These are phyloP conservation scores for Parasteatoda lunata DNA, from an alignment of 2,888 invertebrate species.

Conservation along the genomic window DNA sequence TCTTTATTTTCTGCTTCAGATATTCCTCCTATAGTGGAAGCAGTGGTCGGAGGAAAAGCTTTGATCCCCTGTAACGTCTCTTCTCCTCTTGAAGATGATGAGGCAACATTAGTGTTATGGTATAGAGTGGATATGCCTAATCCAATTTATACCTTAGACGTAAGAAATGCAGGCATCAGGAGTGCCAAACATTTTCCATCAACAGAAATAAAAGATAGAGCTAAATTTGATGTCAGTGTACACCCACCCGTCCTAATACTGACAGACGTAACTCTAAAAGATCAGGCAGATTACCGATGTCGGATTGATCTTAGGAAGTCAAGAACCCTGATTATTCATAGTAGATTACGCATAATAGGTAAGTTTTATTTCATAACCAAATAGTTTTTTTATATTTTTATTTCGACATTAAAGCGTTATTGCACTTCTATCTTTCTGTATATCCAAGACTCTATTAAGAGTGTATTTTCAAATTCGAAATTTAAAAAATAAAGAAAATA, in stretches of 20 bases:
- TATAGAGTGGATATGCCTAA: conserved; percentile 56
- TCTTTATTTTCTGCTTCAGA: conserved; percentile 23
- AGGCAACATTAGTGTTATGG: conserved; percentile 64
- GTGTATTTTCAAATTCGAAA: no score
- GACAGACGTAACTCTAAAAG: conserved; percentile 29
- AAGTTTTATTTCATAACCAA: not conserved
- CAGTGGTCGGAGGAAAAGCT: conserved; percentile 49
- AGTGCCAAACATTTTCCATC: conserved; percentile 59
- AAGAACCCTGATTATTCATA: conserved; percentile 54
- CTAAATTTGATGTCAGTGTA: conserved; percentile 45
- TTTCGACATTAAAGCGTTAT: no score
- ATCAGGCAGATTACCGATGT: conserved; percentile 64
- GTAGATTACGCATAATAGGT: conserved; percentile 61
- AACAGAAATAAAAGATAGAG: conserved; percentile 39
- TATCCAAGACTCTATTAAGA: no score
- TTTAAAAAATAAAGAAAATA: no score
- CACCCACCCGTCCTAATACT: conserved; percentile 51
- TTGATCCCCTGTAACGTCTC: conserved; percentile 61
- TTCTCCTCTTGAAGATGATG: conserved; percentile 47
- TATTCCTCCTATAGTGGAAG: not conserved
- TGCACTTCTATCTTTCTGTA: no score
- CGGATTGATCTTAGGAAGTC: conserved; percentile 63
- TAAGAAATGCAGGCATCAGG: conserved; percentile 48
- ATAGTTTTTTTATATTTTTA: no score
- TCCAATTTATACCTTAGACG: conserved; percentile 66